Percentiles rank a stretch among this genome's conserved stretches.
phyloP scores from a whole-genome alignment of 35 echinoderm and acorn worm species.

The Apostichopus parvimensis region DNA sequence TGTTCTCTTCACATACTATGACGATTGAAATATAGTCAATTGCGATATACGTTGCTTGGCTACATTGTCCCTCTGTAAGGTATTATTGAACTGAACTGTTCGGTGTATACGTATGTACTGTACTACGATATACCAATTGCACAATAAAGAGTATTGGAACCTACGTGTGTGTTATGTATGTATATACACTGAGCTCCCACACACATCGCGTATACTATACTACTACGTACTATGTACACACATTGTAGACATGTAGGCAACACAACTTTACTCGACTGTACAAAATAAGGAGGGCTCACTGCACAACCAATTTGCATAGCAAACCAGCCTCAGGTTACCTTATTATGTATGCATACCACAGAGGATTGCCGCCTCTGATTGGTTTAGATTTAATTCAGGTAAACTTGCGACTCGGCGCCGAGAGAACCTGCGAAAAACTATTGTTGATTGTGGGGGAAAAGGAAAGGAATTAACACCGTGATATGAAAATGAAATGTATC shows the following conservation, averaged over 20 bases:
- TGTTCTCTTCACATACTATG: neutral
- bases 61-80: neutral
- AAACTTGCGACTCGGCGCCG: neutral
- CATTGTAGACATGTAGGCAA: slow-evolving; percentile 10
- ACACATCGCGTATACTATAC: neutral
- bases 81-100: neutral
- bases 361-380: slow-evolving; percentile 39
- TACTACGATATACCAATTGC: neutral
- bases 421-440: neutral
- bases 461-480: neutral
- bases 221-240: neutral
- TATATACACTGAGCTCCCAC: neutral
- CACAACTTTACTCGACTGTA: neutral
- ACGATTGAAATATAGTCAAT: neutral
- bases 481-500: no score
- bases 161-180: neutral
- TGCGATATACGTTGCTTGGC: neutral
- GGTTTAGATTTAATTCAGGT: slow-evolving; percentile 48
- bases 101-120: neutral
- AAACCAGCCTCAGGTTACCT: slow-evolving; percentile 51
- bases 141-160: neutral
- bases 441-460: neutral
- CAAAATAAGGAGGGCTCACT: slow-evolving; percentile 39
- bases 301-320: slow-evolving; percentile 57
- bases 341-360: slow-evolving; percentile 61